phyloP scores from a whole-genome alignment of 2,888 invertebrate species.

The Caenorhabditis virilis region DNA sequence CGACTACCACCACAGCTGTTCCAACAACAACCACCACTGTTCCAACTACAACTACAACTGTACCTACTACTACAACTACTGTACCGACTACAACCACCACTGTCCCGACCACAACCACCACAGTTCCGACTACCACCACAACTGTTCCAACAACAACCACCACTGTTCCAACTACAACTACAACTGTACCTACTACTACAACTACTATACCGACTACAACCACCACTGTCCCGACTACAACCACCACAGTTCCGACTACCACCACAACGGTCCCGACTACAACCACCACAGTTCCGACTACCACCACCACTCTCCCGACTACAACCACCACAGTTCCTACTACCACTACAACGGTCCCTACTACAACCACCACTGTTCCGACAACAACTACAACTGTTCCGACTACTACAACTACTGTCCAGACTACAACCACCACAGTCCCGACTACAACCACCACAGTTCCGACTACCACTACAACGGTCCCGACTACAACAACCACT shows the following conservation, averaged over 20 bases:
- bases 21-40: constrained; percentile 8
- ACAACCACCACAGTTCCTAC: neutral
- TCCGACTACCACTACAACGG: constrained; percentile 7
- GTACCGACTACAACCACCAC: constrained; percentile 8
- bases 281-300: constrained; percentile 5
- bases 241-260: constrained; percentile 13
- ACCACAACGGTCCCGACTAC: constrained; percentile 13
- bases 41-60: constrained; percentile 6
- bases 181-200: constrained; percentile 6
- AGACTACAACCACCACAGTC: constrained; percentile 3
- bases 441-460: constrained; percentile 10
- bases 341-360: constrained; percentile 1
- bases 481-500: constrained; percentile 9
- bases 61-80: constrained; percentile 12
- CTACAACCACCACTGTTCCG: constrained; percentile 2
- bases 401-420: neutral
- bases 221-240: constrained; percentile 8
- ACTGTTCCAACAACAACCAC: constrained; percentile 2
- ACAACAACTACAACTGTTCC: constrained; percentile 2
- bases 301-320: constrained; percentile 4
- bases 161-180: constrained; percentile 6
- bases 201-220: constrained; percentile 9
- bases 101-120: constrained; percentile 4
- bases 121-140: constrained; percentile 10
- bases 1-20: constrained; percentile 3